phyloP scores from a whole-genome alignment of 2,797 vertebrate species.

The Gastrophryne carolinensis region DNA sequence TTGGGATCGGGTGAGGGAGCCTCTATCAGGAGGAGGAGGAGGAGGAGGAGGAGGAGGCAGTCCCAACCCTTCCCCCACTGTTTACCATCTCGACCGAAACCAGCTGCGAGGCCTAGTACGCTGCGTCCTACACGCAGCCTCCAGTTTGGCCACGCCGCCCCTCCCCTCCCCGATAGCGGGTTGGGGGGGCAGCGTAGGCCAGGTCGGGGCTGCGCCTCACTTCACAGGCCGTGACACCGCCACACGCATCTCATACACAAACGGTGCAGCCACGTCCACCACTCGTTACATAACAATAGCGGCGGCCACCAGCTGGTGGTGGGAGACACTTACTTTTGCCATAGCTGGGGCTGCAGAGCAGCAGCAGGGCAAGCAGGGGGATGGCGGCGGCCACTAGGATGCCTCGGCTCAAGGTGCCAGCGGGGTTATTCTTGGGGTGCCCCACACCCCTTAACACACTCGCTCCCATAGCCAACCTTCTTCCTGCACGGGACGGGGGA shows the following conservation, averaged over 20 bases:
- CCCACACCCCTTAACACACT: conserved; percentile 49
- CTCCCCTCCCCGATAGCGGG: background rate
- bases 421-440: conserved; percentile 50
- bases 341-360: conserved; percentile 69
- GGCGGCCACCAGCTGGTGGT: too few species aligned
- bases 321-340: conserved; percentile 85
- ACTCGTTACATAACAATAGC: too few species aligned
- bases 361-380: conserved; percentile 70
- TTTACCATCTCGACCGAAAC: conserved; percentile 47
- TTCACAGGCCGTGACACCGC: background rate
- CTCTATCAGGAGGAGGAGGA: background rate
- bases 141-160: conserved; percentile 7
- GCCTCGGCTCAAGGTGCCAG: conserved; percentile 68
- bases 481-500: background rate
- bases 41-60: too few species aligned
- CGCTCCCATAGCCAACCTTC: conserved; percentile 22
- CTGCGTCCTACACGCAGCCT: background rate
- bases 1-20: background rate
- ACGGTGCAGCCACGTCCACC: too few species aligned
- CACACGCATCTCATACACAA: too few species aligned
- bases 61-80: conserved; percentile 26
- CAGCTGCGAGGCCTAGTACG: conserved; percentile 16
- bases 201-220: background rate
- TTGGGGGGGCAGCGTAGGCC: background rate
- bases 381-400: conserved; percentile 65